Conservation (phyloP, 2,113 vertebrate species). For the Azemiops feae region DNA sequence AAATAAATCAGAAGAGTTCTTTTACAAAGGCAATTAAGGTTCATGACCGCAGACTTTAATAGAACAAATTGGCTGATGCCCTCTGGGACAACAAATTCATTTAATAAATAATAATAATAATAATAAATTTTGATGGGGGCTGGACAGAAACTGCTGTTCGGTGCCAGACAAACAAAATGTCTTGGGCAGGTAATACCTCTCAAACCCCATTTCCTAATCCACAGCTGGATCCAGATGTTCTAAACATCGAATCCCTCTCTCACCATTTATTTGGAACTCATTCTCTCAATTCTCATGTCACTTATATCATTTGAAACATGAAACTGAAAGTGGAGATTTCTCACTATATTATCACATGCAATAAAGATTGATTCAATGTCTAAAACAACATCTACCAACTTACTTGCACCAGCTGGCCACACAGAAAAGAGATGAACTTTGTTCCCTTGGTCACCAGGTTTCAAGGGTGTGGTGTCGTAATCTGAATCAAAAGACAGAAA, state of each 20-base stretch:
- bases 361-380: background rate
- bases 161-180: background rate
- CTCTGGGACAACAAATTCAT: background rate
- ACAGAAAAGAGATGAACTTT: background rate
- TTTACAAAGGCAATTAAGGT: conserved; percentile 9
- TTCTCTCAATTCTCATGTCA: background rate
- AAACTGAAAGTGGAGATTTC: background rate
- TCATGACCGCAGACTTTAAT: background rate
- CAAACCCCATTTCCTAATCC: too few species aligned
- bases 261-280: background rate
- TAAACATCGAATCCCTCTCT: background rate
- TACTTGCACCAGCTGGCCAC: background rate
- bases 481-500: background rate
- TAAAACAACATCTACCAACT: background rate
- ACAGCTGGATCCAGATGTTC: background rate
- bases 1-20: background rate
- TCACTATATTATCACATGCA: background rate
- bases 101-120: background rate
- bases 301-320: background rate
- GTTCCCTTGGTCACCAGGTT: background rate
- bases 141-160: background rate
- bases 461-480: background rate
- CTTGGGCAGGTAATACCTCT: background rate
- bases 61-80: background rate
- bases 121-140: background rate